Base-by-base conservation (phyloP, 2,797 vertebrate genomes). In the Morelia viridis region DNA sequence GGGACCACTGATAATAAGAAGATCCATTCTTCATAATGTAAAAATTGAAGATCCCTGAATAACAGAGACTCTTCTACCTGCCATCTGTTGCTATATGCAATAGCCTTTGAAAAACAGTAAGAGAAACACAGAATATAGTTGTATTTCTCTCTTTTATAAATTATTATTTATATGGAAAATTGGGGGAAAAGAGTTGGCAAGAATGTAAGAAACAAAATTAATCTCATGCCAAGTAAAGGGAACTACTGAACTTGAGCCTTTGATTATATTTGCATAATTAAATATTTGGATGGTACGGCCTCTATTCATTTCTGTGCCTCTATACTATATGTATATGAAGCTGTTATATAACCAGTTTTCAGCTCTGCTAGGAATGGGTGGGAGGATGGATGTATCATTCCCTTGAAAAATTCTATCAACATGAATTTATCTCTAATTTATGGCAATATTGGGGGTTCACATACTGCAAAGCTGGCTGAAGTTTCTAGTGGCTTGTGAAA, bases 361-460 rank as follows among this genome's bases (percentile, higher is more conserved):
- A 89, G n/a, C 68, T 87, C 90, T 92, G 64, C 85, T 91, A 3
- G 12, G 28, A 94, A 68, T 56, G 28, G 94, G 80, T 56, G 87
- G 89, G 90, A 86, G 68, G 92, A 80, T 56, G 92, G 88, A 84
- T 93, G 85, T 87, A 88, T 90, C 68, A 26, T 94, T 76, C 56
- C 94, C 91, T 94, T 93, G 94, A 90, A 93, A 94, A 95, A 94
- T 0, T 0, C 92, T 91, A 58, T 92, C 94, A 93, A 94, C 26
- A 90, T 94, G 56, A 93, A 96, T 96, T 94, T 94, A 95, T 94
- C 96, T 95, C 94, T 94, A 90, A 93, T 95, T 96, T 96, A 94
- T 90, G 31, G 94, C 53, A 84, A 86, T 91, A 94, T 93, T 95
- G 96, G 93, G 57, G 95, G 64, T 68, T 95, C 93, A 88, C 76